Evolutionary conservation across 2,888 invertebrate species (phyloP).

Genomic region (Pristionchus japonicus): DNA sequence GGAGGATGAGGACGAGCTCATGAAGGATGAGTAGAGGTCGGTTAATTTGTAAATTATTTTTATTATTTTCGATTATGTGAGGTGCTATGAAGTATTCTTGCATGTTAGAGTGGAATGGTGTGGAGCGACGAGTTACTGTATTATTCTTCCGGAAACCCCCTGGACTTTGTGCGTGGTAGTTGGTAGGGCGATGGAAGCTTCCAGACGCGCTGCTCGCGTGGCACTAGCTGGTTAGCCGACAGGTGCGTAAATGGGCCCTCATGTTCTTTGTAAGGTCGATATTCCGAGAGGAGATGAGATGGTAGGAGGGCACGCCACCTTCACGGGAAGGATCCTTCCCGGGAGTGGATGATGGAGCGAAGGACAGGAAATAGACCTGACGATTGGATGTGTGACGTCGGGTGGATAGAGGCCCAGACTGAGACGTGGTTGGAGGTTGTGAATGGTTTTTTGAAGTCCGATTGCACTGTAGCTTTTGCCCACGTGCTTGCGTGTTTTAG

Average conservation of each 20-base stretch:
- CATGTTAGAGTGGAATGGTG: neutral
- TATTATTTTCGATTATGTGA: neutral
- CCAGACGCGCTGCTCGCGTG: neutral
- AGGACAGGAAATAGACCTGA: neutral
- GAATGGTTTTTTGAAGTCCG: too few relatives aligned
- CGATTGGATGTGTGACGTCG: neutral
- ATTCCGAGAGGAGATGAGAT: neutral
- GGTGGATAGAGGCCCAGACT: neutral
- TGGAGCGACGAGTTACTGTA: neutral
- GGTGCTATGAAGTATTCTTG: neutral
- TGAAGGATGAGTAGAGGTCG: neutral
- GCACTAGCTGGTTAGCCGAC: neutral
- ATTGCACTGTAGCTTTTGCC: too few relatives aligned
- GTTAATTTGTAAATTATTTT: neutral
- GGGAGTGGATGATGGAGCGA: neutral
- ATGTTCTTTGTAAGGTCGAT: constrained; percentile 13
- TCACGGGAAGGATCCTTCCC: neutral
- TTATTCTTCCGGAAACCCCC: neutral
- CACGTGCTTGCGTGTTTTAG: too few relatives aligned
- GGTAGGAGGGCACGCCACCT: neutral
- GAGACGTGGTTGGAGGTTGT: neutral
- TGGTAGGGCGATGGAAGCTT: neutral
- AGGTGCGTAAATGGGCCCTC: neutral
- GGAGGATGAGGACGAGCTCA: constrained; percentile 22
- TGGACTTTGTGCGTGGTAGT: neutral